Conservation (phyloP, 1,140 invertebrate species). For the Archivesica marissinica region DNA sequence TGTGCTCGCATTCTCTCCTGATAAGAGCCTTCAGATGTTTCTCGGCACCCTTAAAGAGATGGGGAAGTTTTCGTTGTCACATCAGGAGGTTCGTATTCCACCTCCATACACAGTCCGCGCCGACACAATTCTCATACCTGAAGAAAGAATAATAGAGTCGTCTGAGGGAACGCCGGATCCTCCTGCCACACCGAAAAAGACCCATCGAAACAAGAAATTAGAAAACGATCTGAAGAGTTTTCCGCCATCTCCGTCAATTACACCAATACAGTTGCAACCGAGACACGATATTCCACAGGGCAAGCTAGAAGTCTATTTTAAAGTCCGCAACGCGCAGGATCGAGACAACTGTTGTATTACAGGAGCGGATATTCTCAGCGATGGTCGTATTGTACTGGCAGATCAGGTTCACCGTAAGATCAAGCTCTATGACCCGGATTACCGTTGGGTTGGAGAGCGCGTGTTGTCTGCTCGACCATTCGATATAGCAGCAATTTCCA, state of each 20-base stretch:
- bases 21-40: constrained; percentile 62
- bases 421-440: constrained; percentile 63
- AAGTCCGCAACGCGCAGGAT: constrained; percentile 62
- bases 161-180: constrained; percentile 13
- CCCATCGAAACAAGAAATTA: neutral
- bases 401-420: constrained; percentile 67
- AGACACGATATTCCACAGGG: constrained; percentile 56
- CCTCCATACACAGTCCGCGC: constrained; percentile 62
- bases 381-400: constrained; percentile 61
- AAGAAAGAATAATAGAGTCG: constrained; percentile 57
- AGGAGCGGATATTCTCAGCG: constrained; percentile 64
- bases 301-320: constrained; percentile 64
- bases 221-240: constrained; percentile 50
- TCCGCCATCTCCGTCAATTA: constrained; percentile 58
- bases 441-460: constrained; percentile 65
- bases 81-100: constrained; percentile 59
- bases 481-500: constrained; percentile 56
- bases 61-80: constrained; percentile 61
- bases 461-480: constrained; percentile 65
- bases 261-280: constrained; percentile 39
- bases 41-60: constrained; percentile 60
- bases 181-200: neutral
- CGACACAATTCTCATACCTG: constrained; percentile 49
- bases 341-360: constrained; percentile 68
- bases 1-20: constrained; percentile 60